Evolutionary conservation across 2,888 invertebrate species (phyloP).

Genomic region (Ecdyonurus torrentis): DNA sequence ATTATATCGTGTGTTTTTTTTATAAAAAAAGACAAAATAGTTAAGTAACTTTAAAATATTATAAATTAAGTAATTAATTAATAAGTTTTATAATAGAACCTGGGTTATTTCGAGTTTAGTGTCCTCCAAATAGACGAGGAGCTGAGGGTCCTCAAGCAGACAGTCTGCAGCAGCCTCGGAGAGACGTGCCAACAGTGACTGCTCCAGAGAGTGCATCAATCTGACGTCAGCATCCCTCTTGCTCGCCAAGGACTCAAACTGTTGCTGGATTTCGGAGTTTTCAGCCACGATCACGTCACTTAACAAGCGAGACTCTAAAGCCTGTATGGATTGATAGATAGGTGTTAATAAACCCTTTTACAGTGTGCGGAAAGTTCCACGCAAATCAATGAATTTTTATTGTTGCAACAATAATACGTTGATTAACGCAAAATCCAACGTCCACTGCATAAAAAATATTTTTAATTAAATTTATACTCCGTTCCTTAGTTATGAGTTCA

Average conservation of each 20-base stretch:
- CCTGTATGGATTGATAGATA: too few relatives aligned
- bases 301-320: constrained; percentile 77
- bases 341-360: too few relatives aligned
- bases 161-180: neutral
- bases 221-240: neutral
- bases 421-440: too few relatives aligned
- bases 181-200: neutral
- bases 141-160: neutral
- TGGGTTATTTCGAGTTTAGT: neutral
- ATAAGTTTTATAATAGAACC: neutral
- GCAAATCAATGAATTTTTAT: too few relatives aligned
- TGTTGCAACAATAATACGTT: neutral
- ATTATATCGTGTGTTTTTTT: too few relatives aligned
- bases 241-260: constrained; percentile 47
- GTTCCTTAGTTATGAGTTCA: neutral
- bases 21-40: too few relatives aligned
- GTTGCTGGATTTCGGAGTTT: constrained; percentile 72
- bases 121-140: neutral
- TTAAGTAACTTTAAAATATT: neutral
- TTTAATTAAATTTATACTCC: neutral
- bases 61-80: neutral
- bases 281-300: constrained; percentile 81
- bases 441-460: neutral
- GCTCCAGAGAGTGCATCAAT: neutral
- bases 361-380: too few relatives aligned